Evolutionary conservation across 2,888 invertebrate species (phyloP).

Genomic region (Catocala nupta): DNA sequence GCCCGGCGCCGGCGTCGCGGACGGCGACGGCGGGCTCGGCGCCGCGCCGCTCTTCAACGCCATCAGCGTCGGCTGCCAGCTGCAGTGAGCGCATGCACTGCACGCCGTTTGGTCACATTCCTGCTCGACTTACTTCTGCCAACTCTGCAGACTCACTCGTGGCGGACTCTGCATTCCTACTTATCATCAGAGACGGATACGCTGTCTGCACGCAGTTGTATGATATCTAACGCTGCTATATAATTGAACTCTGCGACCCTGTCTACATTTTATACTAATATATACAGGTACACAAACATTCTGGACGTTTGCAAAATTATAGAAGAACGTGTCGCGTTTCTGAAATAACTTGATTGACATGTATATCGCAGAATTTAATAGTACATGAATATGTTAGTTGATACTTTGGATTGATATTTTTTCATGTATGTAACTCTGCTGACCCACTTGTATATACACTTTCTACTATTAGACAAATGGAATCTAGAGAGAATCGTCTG

Average conservation of each 20-base stretch:
- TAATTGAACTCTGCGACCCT: not conserved
- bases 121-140: too few species aligned
- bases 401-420: too few species aligned
- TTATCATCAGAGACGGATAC: too few species aligned
- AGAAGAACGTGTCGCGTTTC: too few species aligned
- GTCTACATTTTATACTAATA: not conserved
- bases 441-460: constrained; percentile 3
- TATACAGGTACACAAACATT: too few species aligned
- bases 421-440: constrained; percentile 17
- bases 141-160: constrained; percentile 11
- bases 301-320: too few species aligned
- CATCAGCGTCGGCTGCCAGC: constrained; percentile 71
- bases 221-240: too few species aligned
- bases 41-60: constrained; percentile 75
- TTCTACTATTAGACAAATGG: constrained; percentile 4
- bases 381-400: too few species aligned
- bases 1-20: constrained; percentile 68
- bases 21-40: constrained; percentile 78
- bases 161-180: constrained; percentile 1
- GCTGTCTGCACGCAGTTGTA: too few species aligned
- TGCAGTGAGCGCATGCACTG: constrained; percentile 66
- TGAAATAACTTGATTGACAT: too few species aligned
- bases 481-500: constrained; percentile 27
- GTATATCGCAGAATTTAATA: too few species aligned
- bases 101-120: too few species aligned